Base-by-base conservation (phyloP, 2,888 invertebrate genomes). In the Polydrusus tereticollis region DNA sequence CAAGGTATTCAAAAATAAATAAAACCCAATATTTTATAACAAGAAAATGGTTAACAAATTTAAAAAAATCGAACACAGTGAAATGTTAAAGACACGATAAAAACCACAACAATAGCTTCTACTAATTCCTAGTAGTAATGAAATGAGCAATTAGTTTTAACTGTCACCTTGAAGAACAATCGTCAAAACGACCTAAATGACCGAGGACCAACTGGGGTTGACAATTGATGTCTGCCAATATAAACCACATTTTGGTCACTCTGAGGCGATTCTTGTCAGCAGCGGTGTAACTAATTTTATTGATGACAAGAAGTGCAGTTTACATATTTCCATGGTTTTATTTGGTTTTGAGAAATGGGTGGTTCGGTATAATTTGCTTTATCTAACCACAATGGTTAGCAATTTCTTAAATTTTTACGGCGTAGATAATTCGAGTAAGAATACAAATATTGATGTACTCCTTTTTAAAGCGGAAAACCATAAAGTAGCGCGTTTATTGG, bases 201-300 rank as follows among this genome's bases (percentile, higher is more conserved):
- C 21, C 23, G 10, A 52, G 18, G 26, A 29, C 52, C 63, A 64
- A 64, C 63, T 52, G 52, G 20, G 33, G 45, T 50, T 52, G 50
- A 64, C 63, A 64, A 64, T 52, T 50, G 38, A 64, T 66, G 57
- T 43, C 66, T 55, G 29, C 57, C 69, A 64, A 67, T 76, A 78
- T 78, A 78, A 80, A 80, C 80, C 80, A 62, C 79, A 80, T 76
- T 77, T 78, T 78, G 80, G 79, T 78, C 74, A 76, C 64, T 77
- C 76, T 76, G 75, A 77, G 79, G 77, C 77, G 71, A 78, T 76
- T 77, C 75, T 75, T 76, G 75, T 75, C 70, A 75, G 72, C n/a
- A 71, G 65, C 74, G 66, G 77, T 73, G 77, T 73, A 78, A 79
- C 80, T 63, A 78, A 80, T 80, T 55, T 74, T 75, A 71, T 80